Base-by-base conservation (phyloP, 2,888 invertebrate species). In the Autographa pulchrina region DNA sequence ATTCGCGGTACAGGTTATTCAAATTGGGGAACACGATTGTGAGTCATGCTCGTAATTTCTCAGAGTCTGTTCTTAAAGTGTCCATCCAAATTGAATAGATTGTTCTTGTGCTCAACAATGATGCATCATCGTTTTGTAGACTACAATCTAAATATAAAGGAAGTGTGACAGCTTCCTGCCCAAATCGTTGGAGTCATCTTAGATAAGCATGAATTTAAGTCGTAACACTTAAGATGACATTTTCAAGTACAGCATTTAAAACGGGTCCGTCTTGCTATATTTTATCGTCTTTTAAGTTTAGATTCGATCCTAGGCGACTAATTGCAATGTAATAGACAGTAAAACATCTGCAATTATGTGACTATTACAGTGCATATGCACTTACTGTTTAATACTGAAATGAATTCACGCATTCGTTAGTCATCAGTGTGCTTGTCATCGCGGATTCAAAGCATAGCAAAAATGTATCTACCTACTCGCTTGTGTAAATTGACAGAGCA, bases 51-150 rank as follows among this genome's bases (percentile, higher is more conserved):
- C 63, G 62, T 72, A 65, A 64, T 67, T 25, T 70, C 65, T 72
- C 66, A 65, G 66, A 61, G 68, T 35, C 56, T 65, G 35, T 38
- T 71, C 70, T 71, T 31, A 70, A 70, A 77, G 61, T 66, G 70
- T 70, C 62, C 70, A 54, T 16, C 70, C 59, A 74, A 85, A 79
- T 81, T 77, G 75, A 79, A 75, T 68, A 70, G 72, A 80, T 80
- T 83, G 61, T 63, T 74, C 68, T 76, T 61, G 69, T 62, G 65
- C 61, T 65, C 65, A 68, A 65, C 62, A 38, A 20, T 63, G 68
- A 74, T 75, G 80, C 69, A 78, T 80, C 82, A 80, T 77, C 82
- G 60, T 60, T 62, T 18, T 25, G 62, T 59, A 59, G 54, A 66
- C 61, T 61, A 41, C 65, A 14, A 25, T 14, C 43, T 35, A 20